Conservation (phyloP, 2,797 vertebrate species). For the Luscinia luscinia region DNA sequence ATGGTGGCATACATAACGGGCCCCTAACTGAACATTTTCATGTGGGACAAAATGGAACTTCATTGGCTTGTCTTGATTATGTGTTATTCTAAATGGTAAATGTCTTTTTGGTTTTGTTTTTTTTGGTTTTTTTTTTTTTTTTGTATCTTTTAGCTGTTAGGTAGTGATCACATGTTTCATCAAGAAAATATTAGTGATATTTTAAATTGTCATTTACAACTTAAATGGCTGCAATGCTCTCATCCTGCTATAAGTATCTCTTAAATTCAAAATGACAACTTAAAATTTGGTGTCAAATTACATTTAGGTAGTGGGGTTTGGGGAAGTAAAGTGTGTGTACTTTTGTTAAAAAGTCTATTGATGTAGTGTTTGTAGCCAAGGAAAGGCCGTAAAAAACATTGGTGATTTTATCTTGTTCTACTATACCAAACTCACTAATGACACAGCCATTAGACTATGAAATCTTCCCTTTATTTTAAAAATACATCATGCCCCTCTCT, state of each 20-base stretch:
- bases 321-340: neutral
- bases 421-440: neutral
- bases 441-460: neutral
- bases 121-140: neutral
- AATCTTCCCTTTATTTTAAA: neutral
- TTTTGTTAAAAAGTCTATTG: neutral
- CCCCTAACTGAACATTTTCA: neutral
- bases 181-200: conserved; percentile 47
- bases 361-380: neutral
- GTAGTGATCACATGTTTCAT: conserved; percentile 55
- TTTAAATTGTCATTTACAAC: conserved; percentile 59
- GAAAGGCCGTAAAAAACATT: neutral
- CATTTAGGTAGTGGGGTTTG: neutral
- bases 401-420: neutral
- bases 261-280: conserved; percentile 47
- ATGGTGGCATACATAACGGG: conserved; percentile 31
- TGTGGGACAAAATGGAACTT: conserved; percentile 37
- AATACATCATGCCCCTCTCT: neutral
- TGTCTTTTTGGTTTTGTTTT: neutral
- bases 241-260: conserved; percentile 30
- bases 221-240: conserved; percentile 31
- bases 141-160: conserved; percentile 34
- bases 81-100: conserved; percentile 49
- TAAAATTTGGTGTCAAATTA: conserved; percentile 1
- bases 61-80: conserved; percentile 2